Conservation (phyloP, 2,797 vertebrate species). For the Aldrovandia affinis region DNA sequence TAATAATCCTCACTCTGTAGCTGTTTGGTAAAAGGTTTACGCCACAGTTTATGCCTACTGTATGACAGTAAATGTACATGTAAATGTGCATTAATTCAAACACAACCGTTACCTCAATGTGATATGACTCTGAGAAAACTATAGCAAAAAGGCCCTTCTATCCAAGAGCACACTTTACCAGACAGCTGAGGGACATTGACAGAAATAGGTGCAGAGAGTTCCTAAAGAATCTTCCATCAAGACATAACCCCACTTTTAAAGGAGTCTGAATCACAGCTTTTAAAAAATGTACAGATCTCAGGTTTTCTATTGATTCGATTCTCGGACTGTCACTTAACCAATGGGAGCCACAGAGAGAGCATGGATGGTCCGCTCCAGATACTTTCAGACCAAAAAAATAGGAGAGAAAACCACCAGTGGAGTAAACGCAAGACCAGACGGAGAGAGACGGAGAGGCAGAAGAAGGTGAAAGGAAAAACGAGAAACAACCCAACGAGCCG, state of each 20-base stretch:
- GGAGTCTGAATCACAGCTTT: not conserved
- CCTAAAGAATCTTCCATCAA: not conserved
- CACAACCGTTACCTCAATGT: not conserved
- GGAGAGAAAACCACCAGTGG: conserved; percentile 19
- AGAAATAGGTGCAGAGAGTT: not conserved
- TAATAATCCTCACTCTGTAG: not conserved
- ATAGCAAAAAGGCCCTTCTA: not conserved
- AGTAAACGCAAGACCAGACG: conserved; percentile 12
- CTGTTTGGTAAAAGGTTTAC: not conserved
- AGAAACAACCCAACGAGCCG: conserved; percentile 32
- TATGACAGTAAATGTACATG: not conserved
- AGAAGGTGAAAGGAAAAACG: conserved; percentile 19
- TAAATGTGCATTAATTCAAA: not conserved
- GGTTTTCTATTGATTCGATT: not conserved
- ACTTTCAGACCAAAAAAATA: conserved; percentile 57
- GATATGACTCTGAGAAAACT: not conserved
- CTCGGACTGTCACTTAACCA: not conserved
- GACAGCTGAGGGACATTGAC: not conserved
- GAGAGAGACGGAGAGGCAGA: conserved; percentile 28
- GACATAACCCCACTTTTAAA: conserved; percentile 21
- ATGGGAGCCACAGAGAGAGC: conserved; percentile 56
- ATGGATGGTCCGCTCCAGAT: conserved; percentile 56
- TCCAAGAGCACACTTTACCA: not conserved
- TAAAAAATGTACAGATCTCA: not conserved
- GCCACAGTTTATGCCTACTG: not conserved